phyloP scores from a whole-genome alignment of 1,140 invertebrate genomes.

The Theocolax elegans region DNA sequence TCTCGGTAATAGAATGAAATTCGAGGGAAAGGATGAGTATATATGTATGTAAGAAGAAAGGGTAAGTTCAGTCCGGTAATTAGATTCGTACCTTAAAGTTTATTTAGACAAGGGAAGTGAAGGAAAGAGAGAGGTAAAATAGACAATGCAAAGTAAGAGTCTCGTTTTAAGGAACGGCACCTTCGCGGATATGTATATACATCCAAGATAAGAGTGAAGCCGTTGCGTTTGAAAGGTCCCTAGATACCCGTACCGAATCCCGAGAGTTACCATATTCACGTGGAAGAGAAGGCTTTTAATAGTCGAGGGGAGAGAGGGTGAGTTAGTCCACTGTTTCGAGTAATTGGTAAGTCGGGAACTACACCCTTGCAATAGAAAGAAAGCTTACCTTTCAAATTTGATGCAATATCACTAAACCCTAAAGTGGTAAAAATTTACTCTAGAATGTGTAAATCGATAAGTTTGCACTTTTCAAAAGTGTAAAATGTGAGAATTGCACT shows the following conservation, averaged over 20 bases:
- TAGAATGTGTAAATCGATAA: too few species aligned
- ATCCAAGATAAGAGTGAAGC: constrained; percentile 24
- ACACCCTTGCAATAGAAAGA: too few species aligned
- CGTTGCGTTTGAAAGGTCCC: neutral
- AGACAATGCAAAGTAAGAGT: neutral
- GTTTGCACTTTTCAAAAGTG: too few species aligned
- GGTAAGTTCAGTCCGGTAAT: too few species aligned
- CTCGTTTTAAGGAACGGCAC: constrained; percentile 21
- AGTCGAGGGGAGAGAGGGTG: neutral
- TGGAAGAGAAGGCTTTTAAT: neutral
- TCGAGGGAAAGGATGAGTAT: too few species aligned
- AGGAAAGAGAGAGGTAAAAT: neutral
- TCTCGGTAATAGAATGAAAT: too few species aligned
- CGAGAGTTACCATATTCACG: neutral
- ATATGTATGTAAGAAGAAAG: too few species aligned
- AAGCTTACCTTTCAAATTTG: too few species aligned
- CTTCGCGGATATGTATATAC: neutral
- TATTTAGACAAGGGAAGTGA: constrained; percentile 1
- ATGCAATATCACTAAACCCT: too few species aligned
- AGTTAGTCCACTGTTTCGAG: constrained; percentile 17
- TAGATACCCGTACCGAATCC: neutral
- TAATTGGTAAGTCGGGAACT: constrained; percentile 25
- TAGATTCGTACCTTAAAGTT: too few species aligned
- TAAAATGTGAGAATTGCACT: too few species aligned
- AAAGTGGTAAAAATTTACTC: too few species aligned